Conservation (phyloP, 1,140 invertebrate genomes). For the Pseudomyrmex cubaensis region DNA sequence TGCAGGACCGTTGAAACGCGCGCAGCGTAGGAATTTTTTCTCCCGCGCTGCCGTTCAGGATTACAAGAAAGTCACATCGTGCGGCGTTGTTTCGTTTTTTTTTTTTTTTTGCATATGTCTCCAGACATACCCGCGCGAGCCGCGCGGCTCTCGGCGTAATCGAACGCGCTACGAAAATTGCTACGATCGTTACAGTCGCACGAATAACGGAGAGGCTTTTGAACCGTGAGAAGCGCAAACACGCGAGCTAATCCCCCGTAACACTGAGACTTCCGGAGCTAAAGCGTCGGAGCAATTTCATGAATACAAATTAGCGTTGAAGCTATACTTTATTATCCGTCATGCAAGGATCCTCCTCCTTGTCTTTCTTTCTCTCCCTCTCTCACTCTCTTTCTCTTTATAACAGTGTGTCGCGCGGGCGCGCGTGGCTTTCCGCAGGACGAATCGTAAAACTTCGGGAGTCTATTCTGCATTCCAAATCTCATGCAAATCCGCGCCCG, state of each 20-base stretch:
- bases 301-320: slow-evolving; percentile 44
- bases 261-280: background rate
- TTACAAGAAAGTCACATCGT: background rate
- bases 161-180: background rate
- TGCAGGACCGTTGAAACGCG: slow-evolving; percentile 23
- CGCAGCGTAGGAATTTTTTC: slow-evolving; percentile 30
- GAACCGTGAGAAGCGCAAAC: background rate
- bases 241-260: background rate
- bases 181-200: background rate
- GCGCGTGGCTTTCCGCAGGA: slow-evolving; percentile 9
- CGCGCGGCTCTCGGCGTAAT: no score
- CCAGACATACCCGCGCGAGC: background rate
- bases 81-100: background rate
- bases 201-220: slow-evolving; percentile 8
- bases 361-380: no score
- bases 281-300: slow-evolving; percentile 2
- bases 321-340: background rate
- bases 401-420: no score
- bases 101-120: background rate
- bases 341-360: background rate
- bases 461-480: slow-evolving; percentile 39
- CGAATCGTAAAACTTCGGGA: slow-evolving; percentile 41
- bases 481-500: slow-evolving; percentile 41
- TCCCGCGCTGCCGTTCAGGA: slow-evolving; percentile 2
- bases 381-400: no score